Evolutionary conservation across 2,888 invertebrate genomes (phyloP).

Genomic region (Plebejus argus): DNA sequence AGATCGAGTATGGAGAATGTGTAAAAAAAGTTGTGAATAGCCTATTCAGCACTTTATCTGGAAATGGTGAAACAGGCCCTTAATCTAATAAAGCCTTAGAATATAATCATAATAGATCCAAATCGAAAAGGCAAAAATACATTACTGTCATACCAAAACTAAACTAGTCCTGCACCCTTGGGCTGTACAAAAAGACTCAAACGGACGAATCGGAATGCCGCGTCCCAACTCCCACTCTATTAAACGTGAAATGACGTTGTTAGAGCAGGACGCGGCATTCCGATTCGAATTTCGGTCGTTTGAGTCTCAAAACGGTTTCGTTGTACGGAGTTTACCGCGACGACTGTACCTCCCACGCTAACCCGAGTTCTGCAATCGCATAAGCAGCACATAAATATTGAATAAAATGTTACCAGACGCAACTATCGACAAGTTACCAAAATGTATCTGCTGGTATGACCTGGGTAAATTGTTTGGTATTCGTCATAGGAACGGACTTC

Average conservation of each 20-base stretch:
- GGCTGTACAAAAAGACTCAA: no score
- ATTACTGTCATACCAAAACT: slow-evolving; percentile 12
- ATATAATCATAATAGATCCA: background rate
- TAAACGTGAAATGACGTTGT: no score
- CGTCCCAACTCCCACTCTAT: no score
- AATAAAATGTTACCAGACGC: slow-evolving; percentile 25
- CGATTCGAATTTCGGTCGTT: no score
- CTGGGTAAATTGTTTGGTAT: background rate
- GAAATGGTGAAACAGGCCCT: no score
- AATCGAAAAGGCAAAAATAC: background rate
- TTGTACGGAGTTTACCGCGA: background rate
- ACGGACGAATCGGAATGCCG: no score
- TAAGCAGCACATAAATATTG: slow-evolving; percentile 28
- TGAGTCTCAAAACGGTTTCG: no score
- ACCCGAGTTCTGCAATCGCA: slow-evolving; percentile 25
- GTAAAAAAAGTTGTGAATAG: no score
- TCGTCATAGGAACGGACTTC: background rate
- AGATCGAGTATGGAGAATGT: no score
- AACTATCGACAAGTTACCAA: background rate
- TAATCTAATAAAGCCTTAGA: background rate
- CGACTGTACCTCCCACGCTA: slow-evolving; percentile 17
- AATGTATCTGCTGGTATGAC: background rate
- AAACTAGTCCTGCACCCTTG: background rate
- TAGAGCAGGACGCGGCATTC: no score
- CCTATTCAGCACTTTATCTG: no score